phyloP scores from a whole-genome alignment of 2,888 invertebrate species.

The Crepidodera aurea region DNA sequence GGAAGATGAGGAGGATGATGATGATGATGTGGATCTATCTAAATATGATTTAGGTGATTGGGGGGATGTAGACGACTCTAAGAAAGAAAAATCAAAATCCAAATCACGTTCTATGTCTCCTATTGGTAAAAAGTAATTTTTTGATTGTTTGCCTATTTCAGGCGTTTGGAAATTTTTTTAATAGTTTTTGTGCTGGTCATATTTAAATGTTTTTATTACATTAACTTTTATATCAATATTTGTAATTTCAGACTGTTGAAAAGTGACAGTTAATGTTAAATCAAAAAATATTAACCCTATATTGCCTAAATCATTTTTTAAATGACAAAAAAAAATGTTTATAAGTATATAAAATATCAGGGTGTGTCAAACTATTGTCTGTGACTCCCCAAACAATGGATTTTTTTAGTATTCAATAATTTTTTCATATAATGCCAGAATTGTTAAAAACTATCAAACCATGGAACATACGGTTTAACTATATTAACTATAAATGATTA shows the following conservation, averaged over 20 bases:
- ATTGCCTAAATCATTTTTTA: too few relatives aligned
- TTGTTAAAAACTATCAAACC: too few relatives aligned
- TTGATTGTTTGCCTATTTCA: neutral
- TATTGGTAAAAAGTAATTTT: conserved; percentile 13
- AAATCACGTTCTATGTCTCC: conserved; percentile 19
- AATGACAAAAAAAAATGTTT: too few relatives aligned
- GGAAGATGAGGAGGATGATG: conserved; percentile 65
- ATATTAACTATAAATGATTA: too few relatives aligned
- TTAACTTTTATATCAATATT: neutral
- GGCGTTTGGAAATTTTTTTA: neutral
- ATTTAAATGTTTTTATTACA: neutral
- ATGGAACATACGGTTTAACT: too few relatives aligned
- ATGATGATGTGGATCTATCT: conserved; percentile 66
- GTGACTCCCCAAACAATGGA: too few relatives aligned
- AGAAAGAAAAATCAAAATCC: conserved; percentile 46
- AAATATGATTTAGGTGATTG: conserved; percentile 68
- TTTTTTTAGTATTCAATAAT: too few relatives aligned
- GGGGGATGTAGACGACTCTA: conserved; percentile 56
- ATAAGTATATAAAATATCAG: too few relatives aligned
- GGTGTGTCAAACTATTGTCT: too few relatives aligned
- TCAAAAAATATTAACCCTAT: too few relatives aligned
- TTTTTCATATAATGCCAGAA: too few relatives aligned
- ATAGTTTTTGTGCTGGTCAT: neutral
- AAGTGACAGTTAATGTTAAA: neutral
- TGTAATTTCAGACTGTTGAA: neutral